Conservation (phyloP, 2,797 vertebrate genomes). For the Myotis pilosus region DNA sequence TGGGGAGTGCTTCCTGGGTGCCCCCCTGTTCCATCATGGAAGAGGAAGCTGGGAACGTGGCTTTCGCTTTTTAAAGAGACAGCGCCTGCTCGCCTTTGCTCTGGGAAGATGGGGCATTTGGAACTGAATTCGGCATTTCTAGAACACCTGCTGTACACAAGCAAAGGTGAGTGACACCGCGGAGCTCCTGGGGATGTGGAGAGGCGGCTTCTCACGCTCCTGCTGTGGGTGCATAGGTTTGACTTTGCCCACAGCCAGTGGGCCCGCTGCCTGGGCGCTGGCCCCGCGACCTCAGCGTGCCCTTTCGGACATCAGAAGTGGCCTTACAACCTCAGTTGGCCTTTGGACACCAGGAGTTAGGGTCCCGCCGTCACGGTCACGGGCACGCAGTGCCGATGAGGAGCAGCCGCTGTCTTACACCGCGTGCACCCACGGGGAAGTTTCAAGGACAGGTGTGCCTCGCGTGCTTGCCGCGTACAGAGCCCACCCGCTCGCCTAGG, state of each 20-base stretch:
- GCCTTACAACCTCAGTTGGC: background rate
- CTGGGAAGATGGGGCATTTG: background rate
- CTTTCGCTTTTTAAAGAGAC: background rate
- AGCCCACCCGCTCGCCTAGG: fast-evolving
- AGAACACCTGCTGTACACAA: background rate
- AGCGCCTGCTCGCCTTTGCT: background rate
- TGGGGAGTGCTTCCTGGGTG: background rate
- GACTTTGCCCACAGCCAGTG: background rate
- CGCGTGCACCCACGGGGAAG: fast-evolving
- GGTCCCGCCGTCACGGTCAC: fast-evolving
- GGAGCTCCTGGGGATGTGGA: fast-evolving
- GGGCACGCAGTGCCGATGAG: fast-evolving
- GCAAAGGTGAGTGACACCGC: fast-evolving
- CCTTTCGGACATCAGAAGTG: background rate
- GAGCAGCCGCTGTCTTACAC: fast-evolving
- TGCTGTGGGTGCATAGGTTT: fast-evolving
- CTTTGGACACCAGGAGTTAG: background rate
- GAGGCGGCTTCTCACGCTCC: fast-evolving
- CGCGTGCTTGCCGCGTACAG: fast-evolving
- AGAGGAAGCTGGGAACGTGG: background rate
- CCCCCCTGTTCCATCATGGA: background rate
- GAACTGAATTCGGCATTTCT: background rate
- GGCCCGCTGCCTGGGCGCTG: background rate
- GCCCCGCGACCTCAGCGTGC: fast-evolving
- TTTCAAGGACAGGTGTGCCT: background rate